Evolutionary conservation across 2,113 vertebrate genomes (phyloP), one percentile per base, ranked within the genome.

Genomic region (Girardinichthys multiradiatus): DNA sequence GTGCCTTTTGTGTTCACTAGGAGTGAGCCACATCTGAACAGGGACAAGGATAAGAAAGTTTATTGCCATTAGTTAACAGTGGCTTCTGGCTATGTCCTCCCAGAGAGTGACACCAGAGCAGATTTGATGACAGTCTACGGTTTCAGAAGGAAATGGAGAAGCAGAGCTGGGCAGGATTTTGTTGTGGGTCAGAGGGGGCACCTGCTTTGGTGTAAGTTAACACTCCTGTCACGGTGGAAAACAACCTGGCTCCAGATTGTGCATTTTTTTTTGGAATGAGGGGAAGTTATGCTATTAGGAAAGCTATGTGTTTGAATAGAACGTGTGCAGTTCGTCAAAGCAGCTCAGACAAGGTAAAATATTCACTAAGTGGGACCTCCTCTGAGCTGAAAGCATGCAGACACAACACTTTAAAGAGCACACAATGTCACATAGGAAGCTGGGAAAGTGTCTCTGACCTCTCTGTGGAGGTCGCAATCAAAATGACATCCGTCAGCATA

Each of bases 141-240:
- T 93, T 93, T 92, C 91, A 90, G 33, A 68, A 75, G 84, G 89
- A 89, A 91, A 90, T 70, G 57, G 83, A 91, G 84, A 89, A 75
- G 80, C 76, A 57, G 13, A 30, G 70, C 61, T 83, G 64, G 77
- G 77, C 61, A 65, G 78, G 64, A 58, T 60, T 85, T 80, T 83
- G 86, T 89, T 90, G 85, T 84, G 66, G 60, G 57, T 72, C 74
- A 78, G 68, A 60, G 67, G 81, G 67, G 65, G 54, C 60, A 10
- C 61, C 0, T 1, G n/a, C 64, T 67, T 30, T 67, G 39, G 69
- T 72, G 76, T 45, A 37, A 74, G 82, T 6, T 13, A 58, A 35
- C 19, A 70, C 28, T 27, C 4, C 69, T 83, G 7, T 73, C 4
- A 26, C n/a, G 19, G 37, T 62, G 19, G 12, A 39, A 74, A 80